Percentiles rank a stretch among this genome's conserved stretches.
phyloP scores from a whole-genome alignment of 2,113 vertebrate species.

The Colossoma macropomum region DNA sequence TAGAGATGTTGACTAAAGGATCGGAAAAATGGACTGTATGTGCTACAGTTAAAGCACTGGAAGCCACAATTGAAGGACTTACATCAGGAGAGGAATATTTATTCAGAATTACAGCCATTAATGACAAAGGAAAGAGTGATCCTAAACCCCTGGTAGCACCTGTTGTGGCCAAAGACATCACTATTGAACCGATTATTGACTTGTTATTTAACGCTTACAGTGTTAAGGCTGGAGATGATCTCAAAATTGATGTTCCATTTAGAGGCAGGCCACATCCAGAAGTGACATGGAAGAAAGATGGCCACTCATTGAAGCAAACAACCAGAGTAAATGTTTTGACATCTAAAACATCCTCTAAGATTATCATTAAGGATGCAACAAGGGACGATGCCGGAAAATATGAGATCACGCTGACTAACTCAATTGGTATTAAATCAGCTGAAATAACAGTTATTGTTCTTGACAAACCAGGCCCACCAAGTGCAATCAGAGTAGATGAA shows the following conservation, averaged over 20 bases:
- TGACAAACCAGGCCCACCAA: conserved; percentile 92
- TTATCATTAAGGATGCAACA: conserved; percentile 91
- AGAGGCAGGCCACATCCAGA: conserved; percentile 91
- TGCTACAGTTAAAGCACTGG: conserved; percentile 90
- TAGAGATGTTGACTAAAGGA: conserved; percentile 96
- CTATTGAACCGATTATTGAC: conserved; percentile 88
- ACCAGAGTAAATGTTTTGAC: conserved; percentile 92
- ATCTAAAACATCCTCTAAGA: conserved; percentile 86
- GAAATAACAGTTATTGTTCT: conserved; percentile 89
- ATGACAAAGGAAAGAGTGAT: conserved; percentile 97
- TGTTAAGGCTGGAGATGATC: conserved; percentile 92
- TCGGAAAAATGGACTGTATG: conserved; percentile 94
- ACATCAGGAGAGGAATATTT: conserved; percentile 91
- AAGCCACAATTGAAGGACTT: conserved; percentile 88
- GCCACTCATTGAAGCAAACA: conserved; percentile 88
- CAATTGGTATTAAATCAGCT: conserved; percentile 82
- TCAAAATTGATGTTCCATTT: conserved; percentile 95
- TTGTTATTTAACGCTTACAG: conserved; percentile 91
- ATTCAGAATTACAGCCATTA: conserved; percentile 91
- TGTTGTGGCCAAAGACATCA: conserved; percentile 93
- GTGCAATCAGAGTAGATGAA: conserved; percentile 88
- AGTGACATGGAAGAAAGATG: conserved; percentile 90
- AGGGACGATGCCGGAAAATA: conserved; percentile 94
- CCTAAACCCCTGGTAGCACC: conserved; percentile 88
- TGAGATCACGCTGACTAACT: conserved; percentile 87